Base-by-base conservation (phyloP, 2,888 invertebrate species). In the Agonum fuliginosum region DNA sequence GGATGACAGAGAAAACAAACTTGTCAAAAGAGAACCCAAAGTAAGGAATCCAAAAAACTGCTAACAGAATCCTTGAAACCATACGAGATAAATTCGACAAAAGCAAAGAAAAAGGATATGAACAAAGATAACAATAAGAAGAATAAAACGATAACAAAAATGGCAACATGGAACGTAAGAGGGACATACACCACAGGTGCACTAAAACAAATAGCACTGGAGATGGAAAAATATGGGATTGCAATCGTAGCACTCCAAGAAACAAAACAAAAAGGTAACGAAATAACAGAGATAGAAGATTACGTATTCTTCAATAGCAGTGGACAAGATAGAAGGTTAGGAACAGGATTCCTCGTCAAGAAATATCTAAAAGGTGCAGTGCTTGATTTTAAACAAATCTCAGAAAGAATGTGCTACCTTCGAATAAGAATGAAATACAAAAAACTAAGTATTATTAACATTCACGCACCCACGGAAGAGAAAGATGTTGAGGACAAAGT, bases 401-500 rank as follows among this genome's bases (percentile, higher is more conserved):
- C 78, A 65, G n/a, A n/a, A n/a, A n/a, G n/a, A n/a, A n/a, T 80
- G 24, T 81, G 80, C 54, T 71, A 12, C 34, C 17, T 80, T 43
- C 77, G 80, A 76, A 65, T 81, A n/a, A 81, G 79, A 79, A 78
- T 72, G 30, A 79, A 48, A 27, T 78, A 75, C 46, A 71, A 71
- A 54, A 81, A 80, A 19, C 54, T 80, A 69, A 65, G 72, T 14
- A 62, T 81, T 24, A 70, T 80, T 17, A 79, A 80, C 76, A 74
- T 74, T 6, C 79, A 81, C 62, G 80, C 81, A 12, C 81, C 81
- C 14, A 80, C 80, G 12, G 81, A 81, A 41, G 80, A 80, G 22
- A 78, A 78, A 54, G 77, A 79, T n/a, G 69, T 79, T 17, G 79
- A 80, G 30, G 69, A 54, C 17, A 81, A 80, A 75, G 81, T 80